These are phyloP conservation scores for Mactra quadrangularis DNA, from an alignment of 1,140 invertebrate genomes.

Conservation along the genomic window DNA sequence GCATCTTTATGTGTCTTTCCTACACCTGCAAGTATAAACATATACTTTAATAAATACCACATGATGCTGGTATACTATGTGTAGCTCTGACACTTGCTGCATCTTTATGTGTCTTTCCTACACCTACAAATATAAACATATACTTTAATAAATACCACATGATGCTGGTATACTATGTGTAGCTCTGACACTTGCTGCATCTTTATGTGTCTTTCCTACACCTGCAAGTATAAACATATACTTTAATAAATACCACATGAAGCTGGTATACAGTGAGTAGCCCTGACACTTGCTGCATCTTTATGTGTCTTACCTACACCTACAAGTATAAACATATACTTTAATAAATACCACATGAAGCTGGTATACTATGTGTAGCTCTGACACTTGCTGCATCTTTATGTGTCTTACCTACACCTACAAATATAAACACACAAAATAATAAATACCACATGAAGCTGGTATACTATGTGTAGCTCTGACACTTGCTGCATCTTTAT, in stretches of 20 bases:
- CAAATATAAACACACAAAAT: slow-evolving; percentile 91
- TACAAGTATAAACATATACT: slow-evolving; percentile 83
- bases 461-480: slow-evolving; percentile 98
- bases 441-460: slow-evolving; percentile 98
- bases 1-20: slow-evolving; percentile 99
- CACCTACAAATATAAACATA: slow-evolving; percentile 87
- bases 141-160: slow-evolving; percentile 97
- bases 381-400: slow-evolving; percentile 99
- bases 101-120: slow-evolving; percentile 98
- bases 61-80: slow-evolving; percentile 97
- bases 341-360: slow-evolving; percentile 98
- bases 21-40: slow-evolving; percentile 88
- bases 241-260: slow-evolving; percentile 97
- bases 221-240: slow-evolving; percentile 87
- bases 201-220: slow-evolving; percentile 97
- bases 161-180: slow-evolving; percentile 97
- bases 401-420: slow-evolving; percentile 97
- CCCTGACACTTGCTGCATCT: slow-evolving; percentile 98
- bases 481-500: slow-evolving; percentile 99
- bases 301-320: slow-evolving; percentile 98
- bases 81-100: slow-evolving; percentile 98
- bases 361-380: slow-evolving; percentile 97
- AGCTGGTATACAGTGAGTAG: slow-evolving; percentile 97
- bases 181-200: slow-evolving; percentile 98
- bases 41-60: slow-evolving; percentile 94